phyloP scores from a whole-genome alignment of 2,888 invertebrate species.

The Hirtodrosophila duncani region DNA sequence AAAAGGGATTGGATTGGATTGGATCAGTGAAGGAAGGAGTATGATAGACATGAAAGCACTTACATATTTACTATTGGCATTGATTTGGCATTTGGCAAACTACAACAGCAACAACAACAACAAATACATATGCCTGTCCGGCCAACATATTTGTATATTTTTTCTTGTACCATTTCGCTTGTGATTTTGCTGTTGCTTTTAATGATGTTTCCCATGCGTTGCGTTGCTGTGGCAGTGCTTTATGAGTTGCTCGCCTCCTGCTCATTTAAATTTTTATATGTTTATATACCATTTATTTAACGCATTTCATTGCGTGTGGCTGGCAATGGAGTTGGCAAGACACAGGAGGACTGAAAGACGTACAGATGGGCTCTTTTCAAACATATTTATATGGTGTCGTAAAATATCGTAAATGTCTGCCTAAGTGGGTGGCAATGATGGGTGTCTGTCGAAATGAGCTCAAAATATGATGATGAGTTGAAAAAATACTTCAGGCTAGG shows the following conservation, averaged over 20 bases:
- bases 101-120: background rate
- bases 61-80: conserved; percentile 25
- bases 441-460: background rate
- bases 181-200: too few species aligned
- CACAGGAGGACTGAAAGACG: background rate
- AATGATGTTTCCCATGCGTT: conserved; percentile 36
- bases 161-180: too few species aligned
- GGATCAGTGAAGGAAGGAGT: too few species aligned
- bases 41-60: conserved; percentile 3
- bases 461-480: background rate
- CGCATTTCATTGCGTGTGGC: conserved; percentile 38
- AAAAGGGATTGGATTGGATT: conserved; percentile 8
- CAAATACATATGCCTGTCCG: background rate
- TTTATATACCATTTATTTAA: conserved; percentile 39
- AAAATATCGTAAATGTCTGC: conserved; percentile 49
- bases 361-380: conserved; percentile 5
- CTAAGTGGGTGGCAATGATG: conserved; percentile 50
- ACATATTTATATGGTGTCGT: conserved; percentile 36
- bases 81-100: conserved; percentile 56
- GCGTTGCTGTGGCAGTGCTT: conserved; percentile 16
- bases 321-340: background rate
- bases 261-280: conserved; percentile 50
- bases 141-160: too few species aligned
- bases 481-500: too few species aligned
- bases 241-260: conserved; percentile 24